Percentiles rank a stretch among this genome's conserved stretches.
Evolutionary conservation across 2,113 vertebrate species (phyloP).

Genomic region (Spheniscus mendiculus): DNA sequence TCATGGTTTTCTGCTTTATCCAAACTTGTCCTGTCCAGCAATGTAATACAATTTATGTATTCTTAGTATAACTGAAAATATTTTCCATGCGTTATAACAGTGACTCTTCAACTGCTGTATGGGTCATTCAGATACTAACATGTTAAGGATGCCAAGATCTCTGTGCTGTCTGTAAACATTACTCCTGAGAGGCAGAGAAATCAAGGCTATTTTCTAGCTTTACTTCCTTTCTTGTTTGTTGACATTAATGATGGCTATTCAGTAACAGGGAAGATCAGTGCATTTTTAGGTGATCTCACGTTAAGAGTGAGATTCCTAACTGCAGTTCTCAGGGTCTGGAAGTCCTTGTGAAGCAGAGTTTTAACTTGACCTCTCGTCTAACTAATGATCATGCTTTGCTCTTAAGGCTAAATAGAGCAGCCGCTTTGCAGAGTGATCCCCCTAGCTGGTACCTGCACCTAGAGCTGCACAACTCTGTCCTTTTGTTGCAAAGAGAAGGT

Average conservation of each 20-base stretch:
- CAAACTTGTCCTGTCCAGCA: neutral
- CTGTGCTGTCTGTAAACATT: neutral
- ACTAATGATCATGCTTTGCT: neutral
- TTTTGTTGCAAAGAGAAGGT: neutral
- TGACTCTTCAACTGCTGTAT: neutral
- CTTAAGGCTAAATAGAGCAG: neutral
- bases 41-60: neutral
- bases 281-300: neutral
- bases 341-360: neutral
- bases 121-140: neutral
- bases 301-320: neutral
- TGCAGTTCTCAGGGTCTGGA: neutral
- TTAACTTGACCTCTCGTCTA: neutral
- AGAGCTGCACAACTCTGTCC: neutral
- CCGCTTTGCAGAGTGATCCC: neutral
- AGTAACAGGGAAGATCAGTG: neutral
- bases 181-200: neutral
- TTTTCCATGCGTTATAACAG: neutral
- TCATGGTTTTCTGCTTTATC: neutral
- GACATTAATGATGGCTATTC: neutral
- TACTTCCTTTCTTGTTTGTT: neutral
- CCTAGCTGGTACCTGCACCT: neutral
- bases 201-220: neutral
- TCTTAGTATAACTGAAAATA: neutral
- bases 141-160: neutral